Conservation (phyloP, 1,140 invertebrate species). For the Solenopsis fugax region DNA sequence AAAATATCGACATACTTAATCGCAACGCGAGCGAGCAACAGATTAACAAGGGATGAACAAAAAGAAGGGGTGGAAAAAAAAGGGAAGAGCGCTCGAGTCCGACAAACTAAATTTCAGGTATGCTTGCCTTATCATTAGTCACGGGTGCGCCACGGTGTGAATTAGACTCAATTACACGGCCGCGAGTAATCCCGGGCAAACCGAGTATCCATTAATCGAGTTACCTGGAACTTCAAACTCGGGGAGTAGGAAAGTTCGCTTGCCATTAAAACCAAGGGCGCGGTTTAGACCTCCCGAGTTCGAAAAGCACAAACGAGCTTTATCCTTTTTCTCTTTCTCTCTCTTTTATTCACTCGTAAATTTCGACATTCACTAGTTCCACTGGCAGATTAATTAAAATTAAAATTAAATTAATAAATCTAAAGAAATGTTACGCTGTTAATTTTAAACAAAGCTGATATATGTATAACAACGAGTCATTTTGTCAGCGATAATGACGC, state of each 20-base stretch:
- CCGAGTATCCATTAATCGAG: slow-evolving; percentile 77
- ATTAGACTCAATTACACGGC: slow-evolving; percentile 76
- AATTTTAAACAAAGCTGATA: background rate
- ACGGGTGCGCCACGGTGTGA: slow-evolving; percentile 72
- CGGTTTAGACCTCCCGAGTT: slow-evolving; percentile 72
- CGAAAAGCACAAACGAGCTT: slow-evolving; percentile 54
- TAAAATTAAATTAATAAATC: background rate
- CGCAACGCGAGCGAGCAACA: slow-evolving; percentile 23
- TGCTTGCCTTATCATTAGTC: slow-evolving; percentile 72
- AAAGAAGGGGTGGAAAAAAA: background rate
- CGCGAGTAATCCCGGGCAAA: slow-evolving; percentile 75
- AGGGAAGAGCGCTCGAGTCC: slow-evolving; percentile 24
- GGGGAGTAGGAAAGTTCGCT: slow-evolving; percentile 71
- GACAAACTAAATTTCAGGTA: slow-evolving; percentile 69
- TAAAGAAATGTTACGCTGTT: background rate
- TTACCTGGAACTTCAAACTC: slow-evolving; percentile 76
- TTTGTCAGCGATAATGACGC: background rate
- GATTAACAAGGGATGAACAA: slow-evolving; percentile 41
- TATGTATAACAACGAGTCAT: background rate
- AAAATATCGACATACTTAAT: slow-evolving; percentile 44
- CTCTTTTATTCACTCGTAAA: background rate
- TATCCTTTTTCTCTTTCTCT: slow-evolving; percentile 7
- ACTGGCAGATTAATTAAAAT: slow-evolving; percentile 46
- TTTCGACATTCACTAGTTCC: slow-evolving; percentile 24
- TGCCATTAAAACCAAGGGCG: slow-evolving; percentile 74